Evolutionary conservation across 2,113 vertebrate species (phyloP).

Genomic region (Gyps fulvus): DNA sequence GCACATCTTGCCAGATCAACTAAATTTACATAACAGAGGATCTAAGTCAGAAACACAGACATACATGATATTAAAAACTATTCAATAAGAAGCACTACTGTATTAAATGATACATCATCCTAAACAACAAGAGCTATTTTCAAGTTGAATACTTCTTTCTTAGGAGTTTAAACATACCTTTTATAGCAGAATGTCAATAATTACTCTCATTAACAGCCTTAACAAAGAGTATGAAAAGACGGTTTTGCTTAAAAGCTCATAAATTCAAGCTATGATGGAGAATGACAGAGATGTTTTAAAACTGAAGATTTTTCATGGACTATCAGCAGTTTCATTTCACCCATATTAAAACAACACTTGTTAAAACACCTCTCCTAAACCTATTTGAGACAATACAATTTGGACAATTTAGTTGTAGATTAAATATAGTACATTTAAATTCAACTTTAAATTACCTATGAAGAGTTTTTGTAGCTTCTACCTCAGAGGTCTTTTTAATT

Average conservation of each 20-base stretch:
- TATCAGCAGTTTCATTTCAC: not conserved
- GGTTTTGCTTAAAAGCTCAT: not conserved
- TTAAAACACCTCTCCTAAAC: not conserved
- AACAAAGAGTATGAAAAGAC: not conserved
- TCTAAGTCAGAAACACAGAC: constrained; percentile 42
- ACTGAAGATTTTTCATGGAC: not conserved
- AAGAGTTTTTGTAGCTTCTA: not conserved
- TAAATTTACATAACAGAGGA: constrained; percentile 66
- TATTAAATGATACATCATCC: not conserved
- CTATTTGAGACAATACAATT: not conserved
- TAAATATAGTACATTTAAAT: not conserved
- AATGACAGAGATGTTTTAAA: not conserved
- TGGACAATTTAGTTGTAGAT: not conserved
- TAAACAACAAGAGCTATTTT: not conserved
- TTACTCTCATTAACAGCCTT: not conserved
- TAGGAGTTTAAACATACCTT: not conserved
- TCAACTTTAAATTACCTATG: not conserved
- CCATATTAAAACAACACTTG: not conserved
- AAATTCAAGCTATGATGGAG: not conserved
- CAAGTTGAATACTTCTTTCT: not conserved
- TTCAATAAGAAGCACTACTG: not conserved
- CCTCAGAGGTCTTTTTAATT: not conserved
- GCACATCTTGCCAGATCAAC: constrained; percentile 59
- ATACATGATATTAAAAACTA: not conserved
- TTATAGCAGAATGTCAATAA: not conserved